These are phyloP conservation scores for Cebus imitator DNA, from an alignment of 2,113 vertebrate species.

Conservation along the genomic window DNA sequence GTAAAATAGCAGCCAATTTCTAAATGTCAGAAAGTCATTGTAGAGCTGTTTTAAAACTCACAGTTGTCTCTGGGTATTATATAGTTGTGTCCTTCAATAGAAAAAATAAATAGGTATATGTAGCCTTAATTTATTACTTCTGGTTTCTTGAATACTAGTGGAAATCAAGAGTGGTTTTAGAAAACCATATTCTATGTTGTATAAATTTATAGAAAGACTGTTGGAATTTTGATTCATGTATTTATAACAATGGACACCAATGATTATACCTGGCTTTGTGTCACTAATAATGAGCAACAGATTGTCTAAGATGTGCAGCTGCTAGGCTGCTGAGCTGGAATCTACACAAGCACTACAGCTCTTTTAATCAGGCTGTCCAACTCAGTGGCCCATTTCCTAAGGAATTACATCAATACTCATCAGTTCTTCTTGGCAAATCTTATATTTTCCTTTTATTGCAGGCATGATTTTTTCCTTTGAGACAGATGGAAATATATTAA, in stretches of 20 bases:
- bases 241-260: conserved; percentile 41
- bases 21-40: not conserved
- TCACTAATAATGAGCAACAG: conserved; percentile 67
- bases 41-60: conserved; percentile 12
- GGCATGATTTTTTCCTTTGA: not conserved
- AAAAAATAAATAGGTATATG: not conserved
- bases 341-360: conserved; percentile 22
- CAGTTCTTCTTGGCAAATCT: conserved; percentile 54
- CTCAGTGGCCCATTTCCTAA: not conserved
- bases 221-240: conserved; percentile 62
- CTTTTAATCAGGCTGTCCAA: conserved; percentile 47
- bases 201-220: conserved; percentile 17
- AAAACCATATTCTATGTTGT: not conserved
- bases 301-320: conserved; percentile 70
- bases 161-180: conserved; percentile 9
- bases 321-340: conserved; percentile 66
- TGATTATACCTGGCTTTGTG: conserved; percentile 37
- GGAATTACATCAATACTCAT: conserved; percentile 46
- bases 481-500: conserved; percentile 10
- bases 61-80: not conserved
- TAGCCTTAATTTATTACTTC: not conserved
- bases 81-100: not conserved
- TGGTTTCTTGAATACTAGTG: not conserved
- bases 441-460: not conserved
- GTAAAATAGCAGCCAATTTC: not conserved